Conservation (phyloP, 1,140 invertebrate species). For the Fragariocoptes setiger region DNA sequence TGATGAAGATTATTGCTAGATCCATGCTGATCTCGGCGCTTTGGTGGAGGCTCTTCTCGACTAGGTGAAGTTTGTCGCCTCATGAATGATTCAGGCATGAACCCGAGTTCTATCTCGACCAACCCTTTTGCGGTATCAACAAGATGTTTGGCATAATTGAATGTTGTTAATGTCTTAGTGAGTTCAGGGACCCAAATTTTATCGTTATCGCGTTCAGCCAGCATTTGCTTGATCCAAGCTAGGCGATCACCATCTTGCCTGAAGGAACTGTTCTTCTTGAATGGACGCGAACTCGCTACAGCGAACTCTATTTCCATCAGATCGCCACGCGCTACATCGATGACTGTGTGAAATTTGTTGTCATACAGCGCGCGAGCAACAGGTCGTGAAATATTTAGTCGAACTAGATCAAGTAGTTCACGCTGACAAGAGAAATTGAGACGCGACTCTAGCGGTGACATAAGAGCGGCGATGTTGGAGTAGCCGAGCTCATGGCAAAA, state of each 20-base stretch:
- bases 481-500: conserved; percentile 77
- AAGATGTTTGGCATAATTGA: conserved; percentile 39
- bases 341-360: conserved; percentile 40
- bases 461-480: conserved; percentile 53
- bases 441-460: conserved; percentile 68
- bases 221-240: not conserved
- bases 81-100: not conserved
- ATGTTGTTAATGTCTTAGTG: conserved; percentile 32
- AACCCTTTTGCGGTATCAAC: conserved; percentile 41
- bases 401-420: conserved; percentile 66
- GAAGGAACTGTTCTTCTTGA: conserved; percentile 24
- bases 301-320: conserved; percentile 34
- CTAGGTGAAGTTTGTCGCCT: not conserved
- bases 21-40: no score
- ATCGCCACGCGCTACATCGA: conserved; percentile 38
- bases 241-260: not conserved
- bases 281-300: conserved; percentile 41
- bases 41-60: not conserved
- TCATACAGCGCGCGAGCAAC: conserved; percentile 50
- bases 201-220: not conserved
- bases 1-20: no score
- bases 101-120: conserved; percentile 19
- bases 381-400: conserved; percentile 19
- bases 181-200: conserved; percentile 3
- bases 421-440: conserved; percentile 71